Conservation (phyloP, 2,113 vertebrate species). For the Halichoerus grypus region DNA sequence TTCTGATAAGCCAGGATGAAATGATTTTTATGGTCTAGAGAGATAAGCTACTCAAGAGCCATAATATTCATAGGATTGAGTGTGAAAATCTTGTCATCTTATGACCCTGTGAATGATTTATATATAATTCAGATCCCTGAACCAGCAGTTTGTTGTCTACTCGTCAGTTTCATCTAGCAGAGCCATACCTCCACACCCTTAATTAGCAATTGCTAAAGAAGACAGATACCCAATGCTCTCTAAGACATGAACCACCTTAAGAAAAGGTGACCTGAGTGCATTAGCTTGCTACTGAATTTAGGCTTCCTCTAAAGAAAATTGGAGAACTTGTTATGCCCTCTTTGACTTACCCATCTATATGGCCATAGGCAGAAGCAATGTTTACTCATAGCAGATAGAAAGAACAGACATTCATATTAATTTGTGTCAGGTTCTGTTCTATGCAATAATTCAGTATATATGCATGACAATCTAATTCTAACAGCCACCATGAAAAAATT, state of each 20-base stretch:
- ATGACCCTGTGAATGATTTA: not conserved
- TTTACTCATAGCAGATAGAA: not conserved
- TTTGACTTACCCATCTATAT: not conserved
- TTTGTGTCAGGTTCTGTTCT: not conserved
- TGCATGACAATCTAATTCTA: not conserved
- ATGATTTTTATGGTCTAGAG: not conserved
- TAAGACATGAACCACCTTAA: not conserved
- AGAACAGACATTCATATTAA: not conserved
- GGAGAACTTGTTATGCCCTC: accelerated
- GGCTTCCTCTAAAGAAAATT: not conserved
- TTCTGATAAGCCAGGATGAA: not conserved
- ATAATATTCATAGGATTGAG: not conserved
- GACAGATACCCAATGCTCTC: not conserved
- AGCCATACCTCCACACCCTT: accelerated
- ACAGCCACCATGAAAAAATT: not conserved
- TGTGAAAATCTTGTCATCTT: too few relatives aligned
- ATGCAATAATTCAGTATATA: not conserved
- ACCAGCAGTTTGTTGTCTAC: not conserved
- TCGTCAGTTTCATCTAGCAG: not conserved
- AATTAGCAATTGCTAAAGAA: not conserved
- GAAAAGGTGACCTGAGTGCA: not conserved
- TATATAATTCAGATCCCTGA: not conserved
- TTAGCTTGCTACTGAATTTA: not conserved
- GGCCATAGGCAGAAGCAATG: not conserved
- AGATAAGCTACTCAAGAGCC: not conserved